Percentiles rank a stretch among this genome's conserved stretches.
These are phyloP conservation scores for Rhagium mordax DNA, from an alignment of 2,888 invertebrate genomes.

Conservation along the genomic window DNA sequence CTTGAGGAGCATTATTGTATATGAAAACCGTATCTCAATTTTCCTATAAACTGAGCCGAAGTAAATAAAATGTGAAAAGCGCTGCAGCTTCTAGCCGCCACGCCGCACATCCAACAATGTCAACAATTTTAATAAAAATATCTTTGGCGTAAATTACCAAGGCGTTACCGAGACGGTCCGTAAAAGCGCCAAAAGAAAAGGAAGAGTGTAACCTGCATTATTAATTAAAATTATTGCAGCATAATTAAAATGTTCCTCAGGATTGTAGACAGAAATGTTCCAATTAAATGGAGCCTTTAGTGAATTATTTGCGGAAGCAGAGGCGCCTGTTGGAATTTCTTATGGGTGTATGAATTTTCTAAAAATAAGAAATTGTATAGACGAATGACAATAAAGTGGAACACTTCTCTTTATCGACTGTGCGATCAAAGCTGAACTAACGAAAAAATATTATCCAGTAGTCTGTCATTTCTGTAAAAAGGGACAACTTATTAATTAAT, in stretches of 20 bases:
- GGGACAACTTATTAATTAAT: no score
- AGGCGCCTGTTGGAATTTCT: neutral
- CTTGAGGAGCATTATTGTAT: neutral
- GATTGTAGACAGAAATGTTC: conserved; percentile 47
- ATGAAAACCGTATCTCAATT: neutral
- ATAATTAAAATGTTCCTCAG: conserved; percentile 52
- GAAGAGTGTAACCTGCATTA: conserved; percentile 44
- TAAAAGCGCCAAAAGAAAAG: conserved; percentile 18
- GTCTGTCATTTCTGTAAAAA: no score
- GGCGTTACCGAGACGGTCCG: neutral
- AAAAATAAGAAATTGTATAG: neutral
- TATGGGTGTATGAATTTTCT: neutral
- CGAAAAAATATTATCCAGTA: no score
- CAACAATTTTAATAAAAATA: conserved; percentile 41
- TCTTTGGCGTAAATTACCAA: conserved; percentile 30
- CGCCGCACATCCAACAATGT: conserved; percentile 27
- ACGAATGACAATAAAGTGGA: no score
- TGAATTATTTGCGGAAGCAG: neutral
- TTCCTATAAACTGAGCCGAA: neutral
- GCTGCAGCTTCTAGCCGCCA: neutral
- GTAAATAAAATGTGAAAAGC: neutral
- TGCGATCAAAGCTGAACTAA: no score
- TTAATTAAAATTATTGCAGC: conserved; percentile 53
- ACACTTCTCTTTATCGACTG: no score
- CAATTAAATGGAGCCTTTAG: conserved; percentile 35